Conservation (phyloP, 2,113 vertebrate genomes). For the Ariopsis seemanni region DNA sequence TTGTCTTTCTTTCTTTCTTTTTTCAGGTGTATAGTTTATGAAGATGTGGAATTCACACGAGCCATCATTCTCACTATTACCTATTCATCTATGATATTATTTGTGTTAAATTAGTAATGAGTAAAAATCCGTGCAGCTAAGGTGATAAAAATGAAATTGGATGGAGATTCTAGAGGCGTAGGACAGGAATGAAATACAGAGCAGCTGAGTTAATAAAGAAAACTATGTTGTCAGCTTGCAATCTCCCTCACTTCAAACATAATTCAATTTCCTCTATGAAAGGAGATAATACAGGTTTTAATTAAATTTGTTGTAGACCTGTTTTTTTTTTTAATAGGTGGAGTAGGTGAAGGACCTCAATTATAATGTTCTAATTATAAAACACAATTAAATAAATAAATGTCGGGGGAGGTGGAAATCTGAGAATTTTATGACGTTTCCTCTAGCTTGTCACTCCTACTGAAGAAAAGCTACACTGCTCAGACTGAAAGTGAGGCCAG, state of each 20-base stretch:
- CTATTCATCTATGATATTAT: constrained; percentile 52
- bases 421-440: constrained; percentile 67
- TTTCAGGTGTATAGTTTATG: background rate
- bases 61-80: constrained; percentile 23
- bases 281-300: constrained; percentile 75
- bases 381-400: constrained; percentile 67
- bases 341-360: constrained; percentile 76
- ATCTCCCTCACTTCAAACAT: constrained; percentile 74
- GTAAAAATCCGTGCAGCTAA: constrained; percentile 3
- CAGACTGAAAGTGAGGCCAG: constrained; percentile 74
- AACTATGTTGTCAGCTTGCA: constrained; percentile 68
- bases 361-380: constrained; percentile 77
- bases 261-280: constrained; percentile 73
- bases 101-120: constrained; percentile 53
- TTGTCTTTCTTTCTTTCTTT: background rate
- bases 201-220: constrained; percentile 68
- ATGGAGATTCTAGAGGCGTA: constrained; percentile 58
- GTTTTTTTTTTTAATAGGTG: constrained; percentile 58
- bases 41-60: background rate
- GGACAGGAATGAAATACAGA: constrained; percentile 56
- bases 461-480: constrained; percentile 68
- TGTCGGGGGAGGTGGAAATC: constrained; percentile 37
- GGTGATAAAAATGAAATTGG: constrained; percentile 51
- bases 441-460: constrained; percentile 71
- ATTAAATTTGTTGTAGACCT: constrained; percentile 73